Conservation (phyloP, 2,797 vertebrate species). For the Hypotaenidia okinawae region DNA sequence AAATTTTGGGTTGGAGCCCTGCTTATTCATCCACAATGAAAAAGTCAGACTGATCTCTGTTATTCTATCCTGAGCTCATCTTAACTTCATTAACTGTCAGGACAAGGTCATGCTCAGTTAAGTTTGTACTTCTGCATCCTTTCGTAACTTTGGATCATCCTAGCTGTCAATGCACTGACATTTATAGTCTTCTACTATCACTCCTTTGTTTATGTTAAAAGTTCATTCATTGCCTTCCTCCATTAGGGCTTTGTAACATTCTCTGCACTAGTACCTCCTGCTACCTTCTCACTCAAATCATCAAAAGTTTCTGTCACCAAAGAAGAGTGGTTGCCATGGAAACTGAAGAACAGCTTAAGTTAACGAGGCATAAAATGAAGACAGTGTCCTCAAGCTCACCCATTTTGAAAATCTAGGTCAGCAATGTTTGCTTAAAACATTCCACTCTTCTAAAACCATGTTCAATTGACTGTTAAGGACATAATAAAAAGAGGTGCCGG, state of each 20-base stretch:
- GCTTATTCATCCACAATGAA: slow-evolving; percentile 34
- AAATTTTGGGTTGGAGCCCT: background rate
- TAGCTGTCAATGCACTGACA: slow-evolving; percentile 20
- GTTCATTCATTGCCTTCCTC: slow-evolving; percentile 27
- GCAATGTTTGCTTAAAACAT: slow-evolving; percentile 64
- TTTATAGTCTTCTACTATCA: slow-evolving; percentile 17
- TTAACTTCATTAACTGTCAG: slow-evolving; percentile 56
- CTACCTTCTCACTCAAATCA: background rate
- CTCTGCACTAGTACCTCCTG: slow-evolving; percentile 2
- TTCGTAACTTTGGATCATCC: slow-evolving; percentile 43
- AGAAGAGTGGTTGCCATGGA: slow-evolving; percentile 58
- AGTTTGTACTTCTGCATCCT: slow-evolving; percentile 38
- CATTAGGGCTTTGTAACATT: background rate
- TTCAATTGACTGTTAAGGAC: slow-evolving; percentile 47
- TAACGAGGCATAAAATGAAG: slow-evolving; percentile 58
- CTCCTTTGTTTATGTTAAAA: slow-evolving; percentile 43
- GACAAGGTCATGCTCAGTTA: slow-evolving; percentile 30
- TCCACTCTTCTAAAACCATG: slow-evolving; percentile 43
- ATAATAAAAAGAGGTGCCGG: slow-evolving; percentile 11
- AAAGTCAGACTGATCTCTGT: slow-evolving; percentile 41
- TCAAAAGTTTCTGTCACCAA: slow-evolving; percentile 30
- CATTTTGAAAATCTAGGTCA: slow-evolving; percentile 72
- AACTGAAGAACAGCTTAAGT: slow-evolving; percentile 31
- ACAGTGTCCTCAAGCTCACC: slow-evolving; percentile 64
- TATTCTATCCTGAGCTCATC: slow-evolving; percentile 10